phyloP scores from a whole-genome alignment of 2,888 invertebrate genomes.

The Eugnorisma glareosa region DNA sequence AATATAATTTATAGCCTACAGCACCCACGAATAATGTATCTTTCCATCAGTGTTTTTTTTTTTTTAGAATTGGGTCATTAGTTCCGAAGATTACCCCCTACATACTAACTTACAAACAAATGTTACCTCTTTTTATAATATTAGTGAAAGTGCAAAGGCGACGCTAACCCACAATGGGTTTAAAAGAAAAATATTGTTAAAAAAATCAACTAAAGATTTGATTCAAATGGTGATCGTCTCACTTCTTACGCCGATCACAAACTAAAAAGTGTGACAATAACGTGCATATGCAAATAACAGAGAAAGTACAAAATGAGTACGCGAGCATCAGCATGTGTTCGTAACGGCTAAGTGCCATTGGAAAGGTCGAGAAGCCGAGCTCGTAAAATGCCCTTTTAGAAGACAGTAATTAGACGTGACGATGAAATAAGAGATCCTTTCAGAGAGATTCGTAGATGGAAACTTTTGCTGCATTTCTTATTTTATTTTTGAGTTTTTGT shows the following conservation, averaged over 20 bases:
- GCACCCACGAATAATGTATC: too few species aligned
- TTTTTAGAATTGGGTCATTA: too few species aligned
- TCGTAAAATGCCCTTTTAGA: slow-evolving; percentile 40
- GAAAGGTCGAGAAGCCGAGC: slow-evolving; percentile 31
- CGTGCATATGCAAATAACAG: slow-evolving; percentile 16
- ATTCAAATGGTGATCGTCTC: background rate
- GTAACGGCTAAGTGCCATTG: slow-evolving; percentile 22
- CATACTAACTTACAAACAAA: too few species aligned
- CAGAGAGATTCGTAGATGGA: background rate
- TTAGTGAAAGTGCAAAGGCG: background rate
- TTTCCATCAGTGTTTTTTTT: too few species aligned
- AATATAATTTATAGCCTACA: too few species aligned
- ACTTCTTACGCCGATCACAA: slow-evolving; percentile 10
- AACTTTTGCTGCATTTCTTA: slow-evolving; percentile 2
- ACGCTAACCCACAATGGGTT: background rate
- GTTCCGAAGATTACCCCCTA: too few species aligned
- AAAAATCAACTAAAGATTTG: background rate
- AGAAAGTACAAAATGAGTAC: slow-evolving; percentile 45
- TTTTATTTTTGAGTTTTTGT: background rate
- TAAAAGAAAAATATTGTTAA: background rate
- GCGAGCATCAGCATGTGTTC: slow-evolving; percentile 16
- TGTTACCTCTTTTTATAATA: too few species aligned
- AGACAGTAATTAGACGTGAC: slow-evolving; percentile 55
- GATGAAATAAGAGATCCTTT: slow-evolving; percentile 40
- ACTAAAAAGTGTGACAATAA: slow-evolving; percentile 29